Conservation (phyloP, 1,140 invertebrate species). For the Drosophila willistoni region DNA sequence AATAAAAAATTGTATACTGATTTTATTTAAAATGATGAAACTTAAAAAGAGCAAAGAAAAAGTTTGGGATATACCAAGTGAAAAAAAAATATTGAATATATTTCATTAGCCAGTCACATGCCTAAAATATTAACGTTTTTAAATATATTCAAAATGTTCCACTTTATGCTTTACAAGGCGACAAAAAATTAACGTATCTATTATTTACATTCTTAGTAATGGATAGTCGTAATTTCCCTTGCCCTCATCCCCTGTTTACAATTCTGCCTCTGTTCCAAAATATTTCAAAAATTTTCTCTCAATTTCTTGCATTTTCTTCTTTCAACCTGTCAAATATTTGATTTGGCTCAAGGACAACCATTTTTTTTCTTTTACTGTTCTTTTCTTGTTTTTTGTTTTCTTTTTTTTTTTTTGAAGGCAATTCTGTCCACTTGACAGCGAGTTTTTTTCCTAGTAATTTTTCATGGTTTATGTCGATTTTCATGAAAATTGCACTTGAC, state of each 20-base stretch:
- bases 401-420: neutral
- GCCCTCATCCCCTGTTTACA: neutral
- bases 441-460: slow-evolving; percentile 5
- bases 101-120: no score
- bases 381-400: neutral
- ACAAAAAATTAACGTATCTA: neutral
- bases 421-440: slow-evolving; percentile 23
- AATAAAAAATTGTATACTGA: no score
- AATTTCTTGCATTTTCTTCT: slow-evolving; percentile 25
- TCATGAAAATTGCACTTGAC: slow-evolving; percentile 21
- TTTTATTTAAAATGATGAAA: no score
- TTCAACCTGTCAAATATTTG: slow-evolving; percentile 49
- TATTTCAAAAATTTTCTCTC: neutral
- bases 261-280: neutral
- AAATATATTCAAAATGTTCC: no score
- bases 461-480: slow-evolving; percentile 1
- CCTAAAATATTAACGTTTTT: no score
- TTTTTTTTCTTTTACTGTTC: neutral
- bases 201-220: slow-evolving; percentile 11
- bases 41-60: no score
- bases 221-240: neutral
- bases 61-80: no score
- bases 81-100: no score
- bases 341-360: slow-evolving; percentile 41
- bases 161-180: neutral